Percentiles rank a stretch among this genome's conserved stretches.
phyloP scores from a whole-genome alignment of 1,140 invertebrate species.

The Odontomachus brunneus region DNA sequence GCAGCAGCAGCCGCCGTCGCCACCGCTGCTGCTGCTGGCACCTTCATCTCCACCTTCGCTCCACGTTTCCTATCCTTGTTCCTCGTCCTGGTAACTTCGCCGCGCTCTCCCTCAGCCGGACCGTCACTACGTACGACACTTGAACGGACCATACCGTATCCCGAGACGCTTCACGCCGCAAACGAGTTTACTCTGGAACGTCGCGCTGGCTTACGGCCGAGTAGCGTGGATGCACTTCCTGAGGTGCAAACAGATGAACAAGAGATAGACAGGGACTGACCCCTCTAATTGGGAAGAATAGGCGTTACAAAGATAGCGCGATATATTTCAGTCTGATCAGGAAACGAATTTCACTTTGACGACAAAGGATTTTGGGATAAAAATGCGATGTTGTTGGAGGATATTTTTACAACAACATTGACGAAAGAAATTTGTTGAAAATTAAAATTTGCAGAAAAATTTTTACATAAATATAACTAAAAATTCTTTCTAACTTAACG shows the following conservation, averaged over 20 bases:
- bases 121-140: constrained; percentile 43
- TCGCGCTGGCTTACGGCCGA: constrained; percentile 35
- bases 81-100: too few relatives aligned
- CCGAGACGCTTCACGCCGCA: constrained; percentile 24
- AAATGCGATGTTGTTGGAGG: too few relatives aligned
- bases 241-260: background rate
- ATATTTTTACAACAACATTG: too few relatives aligned
- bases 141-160: constrained; percentile 26
- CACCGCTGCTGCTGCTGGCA: background rate
- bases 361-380: too few relatives aligned
- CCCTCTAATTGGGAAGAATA: too few relatives aligned
- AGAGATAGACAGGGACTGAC: background rate
- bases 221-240: background rate
- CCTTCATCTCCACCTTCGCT: constrained; percentile 15
- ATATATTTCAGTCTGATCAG: too few relatives aligned
- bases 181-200: constrained; percentile 56
- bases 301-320: too few relatives aligned
- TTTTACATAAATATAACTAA: too few relatives aligned
- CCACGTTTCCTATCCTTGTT: background rate
- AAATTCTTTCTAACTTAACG: too few relatives aligned
- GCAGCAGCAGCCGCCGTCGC: background rate
- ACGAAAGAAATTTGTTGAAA: too few relatives aligned
- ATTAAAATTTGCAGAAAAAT: too few relatives aligned
- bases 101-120: constrained; percentile 8
- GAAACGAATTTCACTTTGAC: too few relatives aligned